A percentile compares a stretch with the other conserved stretches of the same genome.
Conservation (phyloP, 2,888 invertebrate species). For the Cephus spinipes region DNA sequence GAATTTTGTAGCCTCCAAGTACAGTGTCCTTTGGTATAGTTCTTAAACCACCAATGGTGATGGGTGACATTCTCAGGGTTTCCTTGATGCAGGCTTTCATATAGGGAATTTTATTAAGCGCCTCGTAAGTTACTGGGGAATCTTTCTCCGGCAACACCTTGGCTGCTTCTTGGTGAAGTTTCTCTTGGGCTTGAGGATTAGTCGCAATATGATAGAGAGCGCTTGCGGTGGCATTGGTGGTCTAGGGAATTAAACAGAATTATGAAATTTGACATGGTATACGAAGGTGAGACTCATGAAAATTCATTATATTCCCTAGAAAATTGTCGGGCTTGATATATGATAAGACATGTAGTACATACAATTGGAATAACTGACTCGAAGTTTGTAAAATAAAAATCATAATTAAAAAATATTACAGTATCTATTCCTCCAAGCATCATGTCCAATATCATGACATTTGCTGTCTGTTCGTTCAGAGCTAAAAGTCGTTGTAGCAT, state of each 20-base stretch:
- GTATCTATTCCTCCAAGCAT: slow-evolving; percentile 79
- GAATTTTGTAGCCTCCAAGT: slow-evolving; percentile 74
- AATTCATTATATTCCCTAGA: neutral
- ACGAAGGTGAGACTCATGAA: neutral
- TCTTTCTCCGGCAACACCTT: slow-evolving; percentile 64
- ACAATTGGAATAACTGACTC: neutral
- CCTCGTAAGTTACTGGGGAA: slow-evolving; percentile 62
- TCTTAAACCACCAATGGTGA: slow-evolving; percentile 71
- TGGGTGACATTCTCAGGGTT: slow-evolving; percentile 73
- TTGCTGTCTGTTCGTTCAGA: slow-evolving; percentile 73
- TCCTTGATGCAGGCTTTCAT: slow-evolving; percentile 81
- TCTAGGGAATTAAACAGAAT: slow-evolving; percentile 60
- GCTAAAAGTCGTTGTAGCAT: slow-evolving; percentile 75
- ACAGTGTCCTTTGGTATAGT: slow-evolving; percentile 70
- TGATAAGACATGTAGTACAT: no score
- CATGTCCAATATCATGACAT: slow-evolving; percentile 78
- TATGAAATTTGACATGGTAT: neutral
- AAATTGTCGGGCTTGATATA: no score
- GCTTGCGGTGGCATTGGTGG: slow-evolving; percentile 70
- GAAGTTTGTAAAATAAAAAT: slow-evolving; percentile 12
- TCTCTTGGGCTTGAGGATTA: slow-evolving; percentile 74
- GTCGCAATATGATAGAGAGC: slow-evolving; percentile 73
- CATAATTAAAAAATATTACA: slow-evolving; percentile 61
- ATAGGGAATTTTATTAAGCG: slow-evolving; percentile 70
- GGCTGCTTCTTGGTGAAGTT: slow-evolving; percentile 71